A percentile compares a stretch with the other conserved stretches of the same genome.
phyloP scores from a whole-genome alignment of 2,888 invertebrate species.

The Zele albiditarsus region DNA sequence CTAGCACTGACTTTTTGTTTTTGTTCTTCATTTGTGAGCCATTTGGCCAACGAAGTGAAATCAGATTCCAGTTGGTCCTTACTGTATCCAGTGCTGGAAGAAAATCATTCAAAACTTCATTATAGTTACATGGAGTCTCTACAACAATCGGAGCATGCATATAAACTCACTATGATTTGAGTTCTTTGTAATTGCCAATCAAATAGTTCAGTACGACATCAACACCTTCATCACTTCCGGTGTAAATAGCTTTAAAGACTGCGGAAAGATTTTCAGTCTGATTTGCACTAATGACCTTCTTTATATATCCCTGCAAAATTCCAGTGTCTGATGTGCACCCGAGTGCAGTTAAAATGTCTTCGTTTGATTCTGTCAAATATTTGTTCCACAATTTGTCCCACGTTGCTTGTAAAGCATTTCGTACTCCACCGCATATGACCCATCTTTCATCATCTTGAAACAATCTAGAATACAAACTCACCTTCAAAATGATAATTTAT shows the following conservation, averaged over 20 bases:
- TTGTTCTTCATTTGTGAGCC: conserved; percentile 43
- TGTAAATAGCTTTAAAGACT: conserved; percentile 45
- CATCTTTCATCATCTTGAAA: conserved; percentile 70
- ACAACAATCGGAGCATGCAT: neutral
- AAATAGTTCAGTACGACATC: conserved; percentile 52
- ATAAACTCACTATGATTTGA: conserved; percentile 26
- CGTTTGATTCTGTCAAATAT: conserved; percentile 56
- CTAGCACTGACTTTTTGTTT: conserved; percentile 34
- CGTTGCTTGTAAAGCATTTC: conserved; percentile 43
- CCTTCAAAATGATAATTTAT: neutral
- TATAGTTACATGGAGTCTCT: neutral
- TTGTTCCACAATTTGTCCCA: conserved; percentile 51
- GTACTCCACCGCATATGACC: conserved; percentile 73
- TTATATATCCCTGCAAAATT: conserved; percentile 63
- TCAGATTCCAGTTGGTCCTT: conserved; percentile 4
- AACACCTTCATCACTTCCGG: conserved; percentile 47
- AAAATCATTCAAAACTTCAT: neutral
- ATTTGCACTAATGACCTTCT: conserved; percentile 15
- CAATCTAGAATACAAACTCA: conserved; percentile 65
- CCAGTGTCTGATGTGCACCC: conserved; percentile 71
- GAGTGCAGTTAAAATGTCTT: conserved; percentile 71
- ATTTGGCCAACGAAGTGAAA: conserved; percentile 37
- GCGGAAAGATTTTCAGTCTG: conserved; percentile 56
- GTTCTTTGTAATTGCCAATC: conserved; percentile 37
- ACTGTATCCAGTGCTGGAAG: conserved; percentile 26